phyloP scores from a whole-genome alignment of 2,797 vertebrate genomes.

The Spea hammondii region DNA sequence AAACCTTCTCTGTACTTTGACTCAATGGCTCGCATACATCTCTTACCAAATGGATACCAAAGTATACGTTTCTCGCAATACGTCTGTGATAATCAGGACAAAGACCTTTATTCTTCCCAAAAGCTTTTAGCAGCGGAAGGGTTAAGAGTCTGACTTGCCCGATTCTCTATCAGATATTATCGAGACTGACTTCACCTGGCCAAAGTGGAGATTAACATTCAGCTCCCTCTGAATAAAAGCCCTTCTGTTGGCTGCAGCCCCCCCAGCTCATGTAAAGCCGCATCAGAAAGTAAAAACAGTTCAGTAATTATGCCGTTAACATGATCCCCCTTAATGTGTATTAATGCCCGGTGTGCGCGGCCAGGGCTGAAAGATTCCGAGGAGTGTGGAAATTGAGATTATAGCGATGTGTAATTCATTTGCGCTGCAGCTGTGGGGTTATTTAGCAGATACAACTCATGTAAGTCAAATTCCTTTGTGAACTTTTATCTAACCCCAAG shows the following conservation, averaged over 20 bases:
- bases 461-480: neutral
- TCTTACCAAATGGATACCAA: neutral
- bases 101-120: slow-evolving; percentile 25
- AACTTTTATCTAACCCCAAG: neutral
- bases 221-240: slow-evolving; percentile 35
- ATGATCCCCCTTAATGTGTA: slow-evolving; percentile 49
- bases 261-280: slow-evolving; percentile 16
- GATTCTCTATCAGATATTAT: slow-evolving; percentile 29
- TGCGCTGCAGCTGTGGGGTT: slow-evolving; percentile 33
- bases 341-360: slow-evolving; percentile 44
- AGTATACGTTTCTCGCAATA: slow-evolving; percentile 16
- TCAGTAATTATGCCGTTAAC: slow-evolving; percentile 44
- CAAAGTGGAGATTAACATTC: neutral
- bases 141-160: slow-evolving; percentile 22
- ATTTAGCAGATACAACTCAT: slow-evolving; percentile 26
- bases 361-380: slow-evolving; percentile 20
- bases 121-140: neutral
- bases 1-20: neutral
- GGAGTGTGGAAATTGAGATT: slow-evolving; percentile 38
- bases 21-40: too few species aligned
- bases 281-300: slow-evolving; percentile 45
- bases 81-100: slow-evolving; percentile 11
- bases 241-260: slow-evolving; percentile 33
- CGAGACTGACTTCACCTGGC: slow-evolving; percentile 36
- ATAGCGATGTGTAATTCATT: slow-evolving; percentile 17